These are phyloP conservation scores for Phenganax stokvisi DNA, from an alignment of 92 coral and sea anemone genomes.

Conservation along the genomic window DNA sequence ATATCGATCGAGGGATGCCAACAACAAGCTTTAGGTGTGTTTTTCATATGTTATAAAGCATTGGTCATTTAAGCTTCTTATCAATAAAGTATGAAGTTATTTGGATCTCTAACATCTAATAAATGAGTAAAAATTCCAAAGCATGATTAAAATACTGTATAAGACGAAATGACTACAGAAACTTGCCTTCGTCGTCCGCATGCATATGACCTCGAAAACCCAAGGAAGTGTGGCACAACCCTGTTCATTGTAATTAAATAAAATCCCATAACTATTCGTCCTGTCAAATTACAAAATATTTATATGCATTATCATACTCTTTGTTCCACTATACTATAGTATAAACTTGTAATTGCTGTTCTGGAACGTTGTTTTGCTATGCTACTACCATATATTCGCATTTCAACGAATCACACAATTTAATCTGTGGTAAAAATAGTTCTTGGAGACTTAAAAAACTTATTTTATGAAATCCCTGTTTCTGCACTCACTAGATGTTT, in stretches of 20 bases:
- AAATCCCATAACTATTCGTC: not conserved
- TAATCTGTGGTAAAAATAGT: not conserved
- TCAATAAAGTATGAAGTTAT: too few relatives aligned
- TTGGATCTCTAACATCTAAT: too few relatives aligned
- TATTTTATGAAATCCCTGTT: too few relatives aligned
- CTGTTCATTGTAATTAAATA: not conserved
- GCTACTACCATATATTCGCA: not conserved
- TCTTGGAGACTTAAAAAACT: not conserved
- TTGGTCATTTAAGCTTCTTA: too few relatives aligned
- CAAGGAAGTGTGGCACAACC: too few relatives aligned
- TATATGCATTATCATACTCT: constrained; percentile 5
- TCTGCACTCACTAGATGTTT: too few relatives aligned
- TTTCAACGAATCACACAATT: not conserved
- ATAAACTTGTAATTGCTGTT: not conserved
- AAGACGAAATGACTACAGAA: not conserved
- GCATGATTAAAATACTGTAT: not conserved
- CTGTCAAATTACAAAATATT: not conserved
- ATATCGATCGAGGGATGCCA: not conserved
- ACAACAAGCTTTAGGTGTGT: not conserved
- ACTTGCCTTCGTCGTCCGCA: too few relatives aligned
- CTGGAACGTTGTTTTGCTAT: not conserved
- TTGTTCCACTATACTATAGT: not conserved
- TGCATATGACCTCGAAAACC: too few relatives aligned
- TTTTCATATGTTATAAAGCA: too few relatives aligned
- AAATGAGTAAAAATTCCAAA: too few relatives aligned